Conservation (phyloP, 2,113 vertebrate species). For the Haemorhous mexicanus region DNA sequence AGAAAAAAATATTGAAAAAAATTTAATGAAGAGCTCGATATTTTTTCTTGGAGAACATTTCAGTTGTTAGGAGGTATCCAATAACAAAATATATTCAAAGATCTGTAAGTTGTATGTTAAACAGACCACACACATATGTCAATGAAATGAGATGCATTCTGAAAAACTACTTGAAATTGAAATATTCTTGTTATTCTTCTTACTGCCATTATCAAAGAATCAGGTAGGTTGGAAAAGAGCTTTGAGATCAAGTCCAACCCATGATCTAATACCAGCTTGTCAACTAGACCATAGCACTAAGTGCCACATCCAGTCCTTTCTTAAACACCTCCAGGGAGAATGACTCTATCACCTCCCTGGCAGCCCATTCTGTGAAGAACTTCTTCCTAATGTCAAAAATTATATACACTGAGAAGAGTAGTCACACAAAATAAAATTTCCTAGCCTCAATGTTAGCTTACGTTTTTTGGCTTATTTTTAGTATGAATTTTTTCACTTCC, state of each 20-base stretch:
- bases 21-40: not conserved
- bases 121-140: not conserved
- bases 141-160: not conserved
- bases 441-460: not conserved
- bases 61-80: not conserved
- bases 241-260: not conserved
- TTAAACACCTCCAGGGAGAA: not conserved
- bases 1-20: not conserved
- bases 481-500: not conserved
- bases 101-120: not conserved
- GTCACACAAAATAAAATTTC: not conserved
- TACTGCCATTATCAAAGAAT: not conserved
- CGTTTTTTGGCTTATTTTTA: not conserved
- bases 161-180: not conserved
- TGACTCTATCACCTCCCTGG: not conserved
- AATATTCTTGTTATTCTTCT: not conserved
- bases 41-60: not conserved
- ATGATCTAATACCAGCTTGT: not conserved
- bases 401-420: not conserved
- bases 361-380: not conserved
- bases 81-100: not conserved
- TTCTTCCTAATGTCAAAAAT: not conserved
- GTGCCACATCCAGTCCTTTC: not conserved
- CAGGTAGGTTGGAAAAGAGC: not conserved
- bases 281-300: not conserved